A percentile compares a stretch with the other conserved stretches of the same genome.
Conservation (phyloP, 2,888 invertebrate genomes). For the Drosophila austrosaltans region DNA sequence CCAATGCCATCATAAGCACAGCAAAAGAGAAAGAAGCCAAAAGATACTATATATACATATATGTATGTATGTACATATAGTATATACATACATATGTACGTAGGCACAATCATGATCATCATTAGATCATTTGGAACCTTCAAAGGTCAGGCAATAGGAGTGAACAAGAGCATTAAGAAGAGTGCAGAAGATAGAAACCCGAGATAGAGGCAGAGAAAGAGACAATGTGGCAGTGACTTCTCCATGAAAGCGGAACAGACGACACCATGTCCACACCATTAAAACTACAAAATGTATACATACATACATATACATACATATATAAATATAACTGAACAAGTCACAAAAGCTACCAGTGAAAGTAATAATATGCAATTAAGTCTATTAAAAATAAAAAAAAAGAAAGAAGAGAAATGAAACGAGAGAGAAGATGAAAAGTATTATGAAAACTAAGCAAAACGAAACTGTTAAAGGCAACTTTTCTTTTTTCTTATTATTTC, state of each 20-base stretch:
- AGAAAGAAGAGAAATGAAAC: slow-evolving; percentile 10
- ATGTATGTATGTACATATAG: not conserved
- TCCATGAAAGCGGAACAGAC: slow-evolving; percentile 45
- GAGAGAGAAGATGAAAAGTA: slow-evolving; percentile 1
- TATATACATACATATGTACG: not conserved
- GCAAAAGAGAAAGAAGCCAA: slow-evolving; percentile 1
- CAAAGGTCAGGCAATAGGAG: slow-evolving; percentile 52
- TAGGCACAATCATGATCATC: slow-evolving; percentile 7
- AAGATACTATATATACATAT: not conserved
- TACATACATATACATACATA: not conserved
- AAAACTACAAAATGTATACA: not conserved
- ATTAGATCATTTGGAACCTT: slow-evolving; percentile 30
- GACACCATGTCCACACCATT: slow-evolving; percentile 17
- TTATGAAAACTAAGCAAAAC: slow-evolving; percentile 1
- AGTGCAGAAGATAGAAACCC: slow-evolving; percentile 8
- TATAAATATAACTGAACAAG: not conserved
- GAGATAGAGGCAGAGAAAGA: not conserved
- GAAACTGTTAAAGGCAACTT: slow-evolving; percentile 26
- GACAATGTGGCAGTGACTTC: slow-evolving; percentile 22
- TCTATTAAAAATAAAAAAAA: slow-evolving; percentile 50
- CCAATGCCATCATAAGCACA: slow-evolving; percentile 17
- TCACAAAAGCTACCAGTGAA: slow-evolving; percentile 56
- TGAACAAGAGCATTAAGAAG: slow-evolving; percentile 42
- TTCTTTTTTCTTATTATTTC: slow-evolving; percentile 25
- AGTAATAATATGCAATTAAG: slow-evolving; percentile 66